Evolutionary conservation across 2,113 vertebrate species (phyloP).

Genomic region (Crotophaga sulcirostris): DNA sequence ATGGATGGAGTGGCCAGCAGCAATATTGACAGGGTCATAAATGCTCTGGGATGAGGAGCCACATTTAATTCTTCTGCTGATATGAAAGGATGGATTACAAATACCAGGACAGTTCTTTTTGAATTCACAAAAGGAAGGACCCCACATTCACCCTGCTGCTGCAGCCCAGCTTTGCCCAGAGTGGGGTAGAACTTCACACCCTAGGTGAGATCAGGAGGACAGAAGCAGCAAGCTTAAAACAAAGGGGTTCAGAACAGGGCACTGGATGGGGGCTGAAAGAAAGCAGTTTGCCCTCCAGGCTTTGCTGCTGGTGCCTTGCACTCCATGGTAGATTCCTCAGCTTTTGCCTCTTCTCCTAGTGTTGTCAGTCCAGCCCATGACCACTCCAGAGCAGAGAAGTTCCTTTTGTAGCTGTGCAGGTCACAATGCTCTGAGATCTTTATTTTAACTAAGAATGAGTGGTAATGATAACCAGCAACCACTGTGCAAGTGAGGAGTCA

Average conservation of each 20-base stretch:
- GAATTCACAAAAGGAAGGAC: not conserved
- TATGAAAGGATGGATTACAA: not conserved
- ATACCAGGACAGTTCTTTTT: not conserved
- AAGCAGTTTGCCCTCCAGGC: not conserved
- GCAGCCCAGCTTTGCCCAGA: not conserved
- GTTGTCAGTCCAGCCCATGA: not conserved
- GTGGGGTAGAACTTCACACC: not conserved
- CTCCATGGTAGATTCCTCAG: not conserved
- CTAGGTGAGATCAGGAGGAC: not conserved
- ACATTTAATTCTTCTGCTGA: not conserved
- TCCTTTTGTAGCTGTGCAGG: not conserved
- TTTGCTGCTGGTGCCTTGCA: not conserved
- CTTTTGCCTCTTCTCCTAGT: not conserved
- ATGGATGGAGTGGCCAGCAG: fast-evolving
- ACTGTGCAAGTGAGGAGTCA: not conserved
- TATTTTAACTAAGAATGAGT: not conserved
- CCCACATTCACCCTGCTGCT: not conserved
- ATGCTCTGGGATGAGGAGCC: not conserved
- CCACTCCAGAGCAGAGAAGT: not conserved
- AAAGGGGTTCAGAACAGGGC: not conserved
- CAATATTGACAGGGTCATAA: not conserved
- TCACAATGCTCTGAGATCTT: not conserved
- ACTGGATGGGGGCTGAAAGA: not conserved
- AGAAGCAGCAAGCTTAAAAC: not conserved
- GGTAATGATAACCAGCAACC: not conserved